These are phyloP conservation scores for Pandemis heparana DNA, from an alignment of 2,888 invertebrate genomes.

Conservation along the genomic window DNA sequence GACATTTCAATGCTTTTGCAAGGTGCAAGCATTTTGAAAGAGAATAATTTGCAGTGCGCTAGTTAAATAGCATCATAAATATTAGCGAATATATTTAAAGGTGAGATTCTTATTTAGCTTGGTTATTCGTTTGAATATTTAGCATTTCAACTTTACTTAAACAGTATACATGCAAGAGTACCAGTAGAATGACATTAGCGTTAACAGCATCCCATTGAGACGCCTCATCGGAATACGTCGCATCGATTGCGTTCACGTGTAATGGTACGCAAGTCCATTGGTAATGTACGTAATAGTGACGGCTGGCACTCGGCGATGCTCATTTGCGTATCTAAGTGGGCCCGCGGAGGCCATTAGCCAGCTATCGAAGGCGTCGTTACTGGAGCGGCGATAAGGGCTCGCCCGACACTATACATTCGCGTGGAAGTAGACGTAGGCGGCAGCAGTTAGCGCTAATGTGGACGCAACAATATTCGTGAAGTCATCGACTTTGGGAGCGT, in stretches of 20 bases:
- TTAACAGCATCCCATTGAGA: slow-evolving; percentile 13
- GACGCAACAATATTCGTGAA: slow-evolving; percentile 22
- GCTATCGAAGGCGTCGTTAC: slow-evolving; percentile 83
- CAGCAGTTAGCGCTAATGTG: slow-evolving; percentile 37
- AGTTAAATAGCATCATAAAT: no score
- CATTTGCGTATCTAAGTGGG: slow-evolving; percentile 86
- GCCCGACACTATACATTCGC: slow-evolving; percentile 61
- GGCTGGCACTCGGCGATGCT: slow-evolving; percentile 74
- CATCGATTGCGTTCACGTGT: slow-evolving; percentile 53
- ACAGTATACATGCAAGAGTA: neutral
- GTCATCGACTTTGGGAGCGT: neutral
- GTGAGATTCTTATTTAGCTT: neutral
- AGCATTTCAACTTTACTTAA: neutral
- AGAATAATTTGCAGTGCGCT: no score
- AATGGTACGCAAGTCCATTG: slow-evolving; percentile 58
- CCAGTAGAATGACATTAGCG: slow-evolving; percentile 32
- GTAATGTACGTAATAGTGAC: slow-evolving; percentile 67
- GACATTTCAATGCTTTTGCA: neutral
- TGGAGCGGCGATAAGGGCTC: slow-evolving; percentile 80
- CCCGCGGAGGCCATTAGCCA: slow-evolving; percentile 82
- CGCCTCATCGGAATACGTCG: slow-evolving; percentile 22
- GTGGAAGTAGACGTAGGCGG: slow-evolving; percentile 38
- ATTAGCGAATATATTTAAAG: neutral
- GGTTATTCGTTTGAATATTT: neutral
- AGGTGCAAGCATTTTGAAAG: neutral